Conservation (phyloP, 1,140 invertebrate species). For the Wiebesia pumilae region DNA sequence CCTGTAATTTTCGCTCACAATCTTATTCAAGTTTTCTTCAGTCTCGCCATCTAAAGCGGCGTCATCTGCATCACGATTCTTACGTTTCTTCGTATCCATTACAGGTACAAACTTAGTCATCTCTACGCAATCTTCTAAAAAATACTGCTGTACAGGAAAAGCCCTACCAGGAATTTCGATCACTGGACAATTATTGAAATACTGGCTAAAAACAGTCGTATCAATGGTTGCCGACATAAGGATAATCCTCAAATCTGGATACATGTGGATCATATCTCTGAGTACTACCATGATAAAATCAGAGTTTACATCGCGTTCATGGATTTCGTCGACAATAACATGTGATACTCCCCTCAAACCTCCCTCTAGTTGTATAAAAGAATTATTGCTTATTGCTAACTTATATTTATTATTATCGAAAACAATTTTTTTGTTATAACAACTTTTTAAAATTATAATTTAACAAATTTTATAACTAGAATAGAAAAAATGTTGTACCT, state of each 20-base stretch:
- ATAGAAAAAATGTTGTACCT: not conserved
- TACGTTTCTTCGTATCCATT: conserved; percentile 81
- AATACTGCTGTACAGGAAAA: conserved; percentile 90
- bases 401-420: not conserved
- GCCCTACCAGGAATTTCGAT: conserved; percentile 86
- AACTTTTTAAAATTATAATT: not conserved
- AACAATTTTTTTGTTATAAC: not conserved
- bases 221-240: conserved; percentile 99
- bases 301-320: conserved; percentile 96
- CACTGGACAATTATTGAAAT: conserved; percentile 93
- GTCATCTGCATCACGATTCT: conserved; percentile 81
- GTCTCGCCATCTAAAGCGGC: conserved; percentile 77
- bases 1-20: conserved; percentile 66
- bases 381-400: conserved; percentile 4
- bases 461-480: not conserved
- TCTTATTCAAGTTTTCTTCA: conserved; percentile 88
- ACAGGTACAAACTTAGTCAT: conserved; percentile 87
- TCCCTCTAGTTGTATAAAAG: conserved; percentile 75
- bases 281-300: conserved; percentile 97
- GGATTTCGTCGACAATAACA: conserved; percentile 97
- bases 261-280: conserved; percentile 92
- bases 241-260: conserved; percentile 92
- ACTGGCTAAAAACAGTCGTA: conserved; percentile 90
- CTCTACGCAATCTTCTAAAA: conserved; percentile 91
- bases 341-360: conserved; percentile 92